Percentiles rank a stretch among this genome's conserved stretches.
Conservation (phyloP, 2,113 vertebrate species). For the Podarcis muralis region DNA sequence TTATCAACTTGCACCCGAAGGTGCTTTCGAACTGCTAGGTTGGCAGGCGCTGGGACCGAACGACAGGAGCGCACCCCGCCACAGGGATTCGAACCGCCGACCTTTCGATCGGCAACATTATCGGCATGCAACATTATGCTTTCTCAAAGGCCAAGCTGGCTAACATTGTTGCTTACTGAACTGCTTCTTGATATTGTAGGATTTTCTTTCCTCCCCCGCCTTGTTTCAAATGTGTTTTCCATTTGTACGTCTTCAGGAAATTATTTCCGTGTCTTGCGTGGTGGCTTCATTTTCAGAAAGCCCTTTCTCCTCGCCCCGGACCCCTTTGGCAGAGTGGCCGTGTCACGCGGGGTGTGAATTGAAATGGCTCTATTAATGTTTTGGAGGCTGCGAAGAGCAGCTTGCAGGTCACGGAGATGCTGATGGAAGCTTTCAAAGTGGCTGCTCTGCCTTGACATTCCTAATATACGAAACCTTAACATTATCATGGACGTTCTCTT, state of each 20-base stretch:
- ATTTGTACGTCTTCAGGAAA: not conserved
- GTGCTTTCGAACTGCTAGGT: too few relatives aligned
- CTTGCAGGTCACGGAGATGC: not conserved
- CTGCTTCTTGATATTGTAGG: not conserved
- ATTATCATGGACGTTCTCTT: not conserved
- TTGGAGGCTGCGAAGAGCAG: not conserved
- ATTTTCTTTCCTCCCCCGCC: not conserved
- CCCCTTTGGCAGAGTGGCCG: not conserved
- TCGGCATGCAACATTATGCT: too few relatives aligned
- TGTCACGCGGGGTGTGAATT: not conserved
- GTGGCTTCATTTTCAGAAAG: not conserved
- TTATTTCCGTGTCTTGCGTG: not conserved
- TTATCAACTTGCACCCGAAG: too few relatives aligned
- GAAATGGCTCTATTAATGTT: not conserved
- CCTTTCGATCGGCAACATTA: too few relatives aligned
- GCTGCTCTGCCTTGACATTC: too few relatives aligned
- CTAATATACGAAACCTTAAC: not conserved
- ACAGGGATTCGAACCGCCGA: too few relatives aligned
- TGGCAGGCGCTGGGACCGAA: too few relatives aligned
- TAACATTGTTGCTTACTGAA: not conserved
- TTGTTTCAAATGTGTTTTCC: not conserved
- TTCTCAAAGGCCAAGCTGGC: not conserved
- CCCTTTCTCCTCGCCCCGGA: not conserved
- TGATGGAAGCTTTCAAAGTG: not conserved
- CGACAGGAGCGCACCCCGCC: too few relatives aligned